phyloP scores from a whole-genome alignment of 2,797 vertebrate genomes.

The Varecia variegata region DNA sequence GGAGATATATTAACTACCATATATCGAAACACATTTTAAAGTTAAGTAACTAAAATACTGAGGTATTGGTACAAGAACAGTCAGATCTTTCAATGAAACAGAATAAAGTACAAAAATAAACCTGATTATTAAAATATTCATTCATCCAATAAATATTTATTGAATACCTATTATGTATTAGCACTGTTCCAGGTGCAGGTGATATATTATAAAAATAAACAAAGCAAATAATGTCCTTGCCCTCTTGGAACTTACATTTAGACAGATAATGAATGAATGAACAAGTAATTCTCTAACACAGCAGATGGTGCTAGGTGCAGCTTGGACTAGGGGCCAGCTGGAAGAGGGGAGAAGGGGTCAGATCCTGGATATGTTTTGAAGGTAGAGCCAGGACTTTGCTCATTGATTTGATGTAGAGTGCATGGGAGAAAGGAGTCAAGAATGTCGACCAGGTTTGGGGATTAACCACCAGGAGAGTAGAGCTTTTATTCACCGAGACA shows the following conservation, averaged over 20 bases:
- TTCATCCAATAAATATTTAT: background rate
- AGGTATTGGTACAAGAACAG: background rate
- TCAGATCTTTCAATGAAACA: background rate
- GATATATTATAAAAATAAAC: background rate
- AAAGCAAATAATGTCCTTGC: background rate
- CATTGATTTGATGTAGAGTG: background rate
- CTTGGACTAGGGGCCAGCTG: background rate
- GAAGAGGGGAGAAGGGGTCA: background rate
- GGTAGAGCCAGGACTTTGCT: background rate
- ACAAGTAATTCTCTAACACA: rapidly evolving
- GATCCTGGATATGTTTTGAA: background rate
- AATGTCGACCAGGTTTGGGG: background rate
- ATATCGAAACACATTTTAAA: background rate
- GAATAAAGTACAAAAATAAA: background rate
- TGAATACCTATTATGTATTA: background rate
- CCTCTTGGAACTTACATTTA: background rate
- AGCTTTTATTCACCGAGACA: background rate
- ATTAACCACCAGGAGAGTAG: background rate
- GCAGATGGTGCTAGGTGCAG: background rate
- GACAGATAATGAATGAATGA: background rate
- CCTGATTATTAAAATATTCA: background rate
- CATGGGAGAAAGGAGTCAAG: background rate
- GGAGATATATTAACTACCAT: background rate
- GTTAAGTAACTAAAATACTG: background rate
- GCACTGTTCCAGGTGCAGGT: background rate